Percentiles rank a stretch among this genome's conserved stretches.
Evolutionary conservation across 2,113 vertebrate species (phyloP).

Genomic region (Romanogobio albipinnatus): DNA sequence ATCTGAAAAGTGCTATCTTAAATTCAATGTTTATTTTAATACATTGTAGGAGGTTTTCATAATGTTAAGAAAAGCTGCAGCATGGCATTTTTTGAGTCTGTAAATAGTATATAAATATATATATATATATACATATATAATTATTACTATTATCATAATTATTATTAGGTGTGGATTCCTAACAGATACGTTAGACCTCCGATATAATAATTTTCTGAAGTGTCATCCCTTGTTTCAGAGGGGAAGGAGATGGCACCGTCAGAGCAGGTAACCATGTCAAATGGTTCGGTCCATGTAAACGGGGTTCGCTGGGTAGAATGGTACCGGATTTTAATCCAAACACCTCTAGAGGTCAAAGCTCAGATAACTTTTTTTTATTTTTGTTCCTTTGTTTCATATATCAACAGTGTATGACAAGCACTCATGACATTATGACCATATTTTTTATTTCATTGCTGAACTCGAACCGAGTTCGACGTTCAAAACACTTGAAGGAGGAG

Average conservation of each 20-base stretch:
- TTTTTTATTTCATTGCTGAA: conserved; percentile 54
- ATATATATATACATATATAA: conserved; percentile 82
- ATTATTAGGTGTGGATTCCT: conserved; percentile 95
- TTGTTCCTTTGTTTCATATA: conserved; percentile 59
- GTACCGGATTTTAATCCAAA: conserved; percentile 59
- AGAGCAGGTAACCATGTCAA: conserved; percentile 77
- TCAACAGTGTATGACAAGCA: conserved; percentile 57
- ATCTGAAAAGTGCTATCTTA: conserved; percentile 96
- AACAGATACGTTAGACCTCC: conserved; percentile 91
- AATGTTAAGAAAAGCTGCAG: conserved; percentile 95
- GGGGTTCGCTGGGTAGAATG: conserved; percentile 72
- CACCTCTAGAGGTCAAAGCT: conserved; percentile 41
- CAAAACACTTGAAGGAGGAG: conserved; percentile 66
- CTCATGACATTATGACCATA: conserved; percentile 41
- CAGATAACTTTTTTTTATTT: conserved; percentile 18
- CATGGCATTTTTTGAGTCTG: conserved; percentile 97
- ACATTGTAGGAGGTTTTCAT: conserved; percentile 97
- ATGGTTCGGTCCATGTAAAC: conserved; percentile 75
- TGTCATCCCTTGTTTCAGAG: conserved; percentile 97
- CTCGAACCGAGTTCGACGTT: conserved; percentile 59
- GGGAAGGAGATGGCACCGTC: conserved; percentile 85
- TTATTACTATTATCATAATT: conserved; percentile 80
- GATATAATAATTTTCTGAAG: conserved; percentile 90
- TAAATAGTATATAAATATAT: conserved; percentile 96
- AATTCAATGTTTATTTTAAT: conserved; percentile 99